Evolutionary conservation across 2,113 vertebrate species (phyloP).

Genomic region (Cyanoramphus novaezelandiae): DNA sequence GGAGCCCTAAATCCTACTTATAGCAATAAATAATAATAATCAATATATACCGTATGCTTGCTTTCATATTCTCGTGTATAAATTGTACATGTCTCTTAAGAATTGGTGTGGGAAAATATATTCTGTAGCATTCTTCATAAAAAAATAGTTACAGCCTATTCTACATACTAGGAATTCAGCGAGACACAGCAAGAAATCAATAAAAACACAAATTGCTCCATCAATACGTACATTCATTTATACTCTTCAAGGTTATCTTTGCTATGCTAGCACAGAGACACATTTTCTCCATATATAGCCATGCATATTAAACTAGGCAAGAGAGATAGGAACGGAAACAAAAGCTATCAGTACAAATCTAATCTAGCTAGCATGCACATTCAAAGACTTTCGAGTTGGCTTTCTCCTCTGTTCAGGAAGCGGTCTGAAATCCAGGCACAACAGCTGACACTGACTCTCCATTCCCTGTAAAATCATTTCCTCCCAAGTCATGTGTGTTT

Average conservation of each 20-base stretch:
- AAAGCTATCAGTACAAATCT: slow-evolving; percentile 59
- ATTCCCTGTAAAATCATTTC: not conserved
- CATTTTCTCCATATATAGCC: slow-evolving; percentile 62
- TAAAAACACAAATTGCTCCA: slow-evolving; percentile 76
- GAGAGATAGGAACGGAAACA: slow-evolving; percentile 44
- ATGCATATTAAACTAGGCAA: slow-evolving; percentile 58
- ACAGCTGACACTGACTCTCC: not conserved
- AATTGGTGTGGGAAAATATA: slow-evolving; percentile 25
- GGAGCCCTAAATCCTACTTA: slow-evolving; percentile 28
- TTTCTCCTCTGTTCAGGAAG: not conserved
- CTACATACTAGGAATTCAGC: slow-evolving; percentile 65
- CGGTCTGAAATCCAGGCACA: not conserved
- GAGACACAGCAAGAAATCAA: slow-evolving; percentile 72
- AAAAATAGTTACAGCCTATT: slow-evolving; percentile 58
- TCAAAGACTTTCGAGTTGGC: slow-evolving; percentile 29
- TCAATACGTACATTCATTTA: slow-evolving; percentile 76
- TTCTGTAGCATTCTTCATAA: slow-evolving; percentile 57
- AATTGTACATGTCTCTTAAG: slow-evolving; percentile 46
- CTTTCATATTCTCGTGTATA: slow-evolving; percentile 45
- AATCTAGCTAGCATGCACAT: slow-evolving; percentile 37
- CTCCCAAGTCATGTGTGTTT: not conserved
- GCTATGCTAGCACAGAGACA: slow-evolving; percentile 56
- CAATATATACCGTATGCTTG: slow-evolving; percentile 6
- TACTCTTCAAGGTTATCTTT: slow-evolving; percentile 78
- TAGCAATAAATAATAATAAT: slow-evolving; percentile 49